Evolutionary conservation across 2,113 vertebrate species (phyloP).

Genomic region (Dasyprocta punctata): DNA sequence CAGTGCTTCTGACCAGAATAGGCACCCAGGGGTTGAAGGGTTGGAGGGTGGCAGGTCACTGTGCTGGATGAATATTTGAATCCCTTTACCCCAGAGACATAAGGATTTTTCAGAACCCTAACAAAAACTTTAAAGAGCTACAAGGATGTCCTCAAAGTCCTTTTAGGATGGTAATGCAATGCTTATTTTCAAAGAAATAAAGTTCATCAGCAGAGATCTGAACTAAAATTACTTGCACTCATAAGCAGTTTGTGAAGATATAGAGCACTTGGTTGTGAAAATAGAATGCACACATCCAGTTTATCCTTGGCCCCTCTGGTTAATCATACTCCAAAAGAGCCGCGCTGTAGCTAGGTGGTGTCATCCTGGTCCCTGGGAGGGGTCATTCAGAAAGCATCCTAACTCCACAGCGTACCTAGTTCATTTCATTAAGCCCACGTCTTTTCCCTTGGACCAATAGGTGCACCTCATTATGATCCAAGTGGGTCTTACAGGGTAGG

Average conservation of each 20-base stretch:
- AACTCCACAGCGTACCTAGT: neutral
- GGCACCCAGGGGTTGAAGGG: neutral
- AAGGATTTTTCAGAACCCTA: neutral
- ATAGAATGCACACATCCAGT: constrained; percentile 14
- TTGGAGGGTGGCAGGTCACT: fast-evolving
- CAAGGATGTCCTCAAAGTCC: neutral
- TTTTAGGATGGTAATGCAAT: neutral
- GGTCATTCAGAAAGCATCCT: neutral
- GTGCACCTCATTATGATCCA: neutral
- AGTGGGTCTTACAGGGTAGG: neutral
- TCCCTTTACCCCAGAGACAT: neutral
- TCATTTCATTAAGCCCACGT: neutral
- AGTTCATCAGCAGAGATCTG: constrained; percentile 36
- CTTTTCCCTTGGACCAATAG: neutral
- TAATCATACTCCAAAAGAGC: neutral
- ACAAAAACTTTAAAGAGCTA: neutral
- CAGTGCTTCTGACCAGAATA: neutral
- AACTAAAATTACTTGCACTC: constrained; percentile 56
- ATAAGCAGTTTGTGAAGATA: constrained; percentile 48
- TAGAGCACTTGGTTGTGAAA: constrained; percentile 29
- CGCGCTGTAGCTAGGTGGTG: neutral
- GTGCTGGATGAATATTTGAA: neutral
- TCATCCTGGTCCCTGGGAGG: neutral
- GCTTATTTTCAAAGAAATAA: neutral
- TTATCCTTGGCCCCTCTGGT: neutral